Evolutionary conservation across 2,888 invertebrate genomes (phyloP), one percentile per base, ranked within the genome.

Genomic region (Sminthurides aquaticus): DNA sequence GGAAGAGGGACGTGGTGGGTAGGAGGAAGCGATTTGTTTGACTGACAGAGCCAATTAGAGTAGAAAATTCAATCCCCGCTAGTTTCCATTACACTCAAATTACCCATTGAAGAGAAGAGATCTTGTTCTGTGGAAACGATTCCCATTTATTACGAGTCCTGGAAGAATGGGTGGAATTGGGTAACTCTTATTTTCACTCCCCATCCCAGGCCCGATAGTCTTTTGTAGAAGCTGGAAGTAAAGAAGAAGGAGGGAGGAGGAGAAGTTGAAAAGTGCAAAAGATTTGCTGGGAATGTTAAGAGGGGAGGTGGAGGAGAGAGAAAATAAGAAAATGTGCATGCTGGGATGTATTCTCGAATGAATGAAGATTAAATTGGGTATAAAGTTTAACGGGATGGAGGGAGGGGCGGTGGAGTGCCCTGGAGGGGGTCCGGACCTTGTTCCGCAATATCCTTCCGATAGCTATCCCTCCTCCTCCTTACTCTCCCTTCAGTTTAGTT

Each of bases 11-110:
- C n/a, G n/a, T n/a, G n/a, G n/a, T 11, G 43, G 43, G 43, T 34
- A 34, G 43, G 8, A 28, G 24, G 60, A 68, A 70, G 71, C 74
- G 75, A 74, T 74, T 75, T 75, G 75, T 74, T 75, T 75, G 75
- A 75, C 70, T 75, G 75, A 75, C 75, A 75, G 73, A 75, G 74
- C 74, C 75, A 75, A 75, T 75, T 75, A 75, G 74, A 74, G 74
- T 72, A 72, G 75, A 75, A 74, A 75, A 75, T 75, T 75, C 74
- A 75, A 75, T 75, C 74, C 73, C 74, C 74, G 72, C 73, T 71
- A 70, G 72, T 72, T 75, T 75, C 75, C 72, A 75, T 74, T 74
- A 75, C 73, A 70, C 70, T 71, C 74, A 73, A 75, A 75, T 74
- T 75, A 75, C 74, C 75, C 75, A 73, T 74, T 74, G 71, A 73